Evolutionary conservation across 2,113 vertebrate genomes (phyloP), one percentile per base, ranked within the genome.

Genomic region (Rhea americana): DNA sequence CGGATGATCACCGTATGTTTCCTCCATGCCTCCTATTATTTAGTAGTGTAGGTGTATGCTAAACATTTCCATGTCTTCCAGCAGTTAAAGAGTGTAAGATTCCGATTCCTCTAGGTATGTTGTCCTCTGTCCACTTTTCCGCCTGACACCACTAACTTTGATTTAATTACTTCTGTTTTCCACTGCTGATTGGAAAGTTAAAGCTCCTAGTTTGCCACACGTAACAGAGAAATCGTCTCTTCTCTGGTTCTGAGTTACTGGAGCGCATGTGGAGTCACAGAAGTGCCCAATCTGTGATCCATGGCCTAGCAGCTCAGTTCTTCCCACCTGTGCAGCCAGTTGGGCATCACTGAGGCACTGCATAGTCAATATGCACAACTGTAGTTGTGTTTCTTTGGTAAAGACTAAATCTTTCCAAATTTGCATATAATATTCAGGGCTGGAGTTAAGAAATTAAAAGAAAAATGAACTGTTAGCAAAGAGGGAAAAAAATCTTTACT

Each of bases 341-440:
- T 35, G 18, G 21, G 4, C 15, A 13, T 19, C 35, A 25, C 1
- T 0, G 0, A 67, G 26, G 14, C 39, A 43, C 12, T 18, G 9
- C 6, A 3, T 10, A 5, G 3, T n/a, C 59, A 74, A 35, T 8
- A 20, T 10, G 25, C 39, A 17, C 11, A 56, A n/a, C 14, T 59
- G 9, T 35, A 67, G 77, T 9, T 45, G 16, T 25, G 25, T 11
- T 25, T 67, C 72, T 41, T 68, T 41, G 6, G 45, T 61, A 67
- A 75, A 72, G 17, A 41, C 7, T 19, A 61, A 63, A 18, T 5
- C 32, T 45, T 90, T 68, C 73, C 26, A 70, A 92, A 78, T 56
- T 62, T 48, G 70, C 73, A 73, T 39, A 39, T 4, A 0, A n/a
- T 81, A 43, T 84, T 81, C 28, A 68, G 50, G 53, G 45, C n/a